Evolutionary conservation across 2,113 vertebrate species (phyloP).

Genomic region (Galeopterus variegatus): DNA sequence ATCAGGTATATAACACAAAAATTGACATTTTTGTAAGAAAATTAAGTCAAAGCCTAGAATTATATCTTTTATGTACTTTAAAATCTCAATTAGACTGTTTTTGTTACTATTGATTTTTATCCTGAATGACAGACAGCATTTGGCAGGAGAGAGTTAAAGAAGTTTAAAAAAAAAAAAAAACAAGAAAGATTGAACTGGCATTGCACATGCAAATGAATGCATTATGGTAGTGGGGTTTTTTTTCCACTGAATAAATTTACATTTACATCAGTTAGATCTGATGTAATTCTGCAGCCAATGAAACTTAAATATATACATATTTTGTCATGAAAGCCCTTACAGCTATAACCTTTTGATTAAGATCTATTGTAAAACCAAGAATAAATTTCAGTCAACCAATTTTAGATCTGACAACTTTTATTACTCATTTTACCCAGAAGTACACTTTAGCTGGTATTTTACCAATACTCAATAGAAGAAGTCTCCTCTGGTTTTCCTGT

Average conservation of each 20-base stretch:
- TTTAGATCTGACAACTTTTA: slow-evolving; percentile 72
- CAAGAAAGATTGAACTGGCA: slow-evolving; percentile 67
- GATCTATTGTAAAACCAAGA: slow-evolving; percentile 81
- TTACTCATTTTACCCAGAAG: slow-evolving; percentile 74
- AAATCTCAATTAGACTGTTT: slow-evolving; percentile 70
- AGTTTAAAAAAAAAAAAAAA: neutral
- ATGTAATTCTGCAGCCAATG: slow-evolving; percentile 80
- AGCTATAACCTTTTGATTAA: slow-evolving; percentile 77
- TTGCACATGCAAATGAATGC: slow-evolving; percentile 83
- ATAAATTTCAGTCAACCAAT: slow-evolving; percentile 74
- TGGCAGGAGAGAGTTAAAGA: slow-evolving; percentile 81
- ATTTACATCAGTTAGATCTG: slow-evolving; percentile 75
- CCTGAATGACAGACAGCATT: slow-evolving; percentile 70
- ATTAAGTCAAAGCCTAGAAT: slow-evolving; percentile 56
- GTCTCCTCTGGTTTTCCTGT: slow-evolving; percentile 64
- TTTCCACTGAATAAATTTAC: slow-evolving; percentile 80
- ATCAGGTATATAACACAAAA: neutral
- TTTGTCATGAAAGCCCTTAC: slow-evolving; percentile 79
- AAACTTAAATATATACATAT: slow-evolving; percentile 79
- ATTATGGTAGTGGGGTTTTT: slow-evolving; percentile 69
- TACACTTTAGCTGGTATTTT: slow-evolving; percentile 73
- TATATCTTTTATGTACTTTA: slow-evolving; percentile 69
- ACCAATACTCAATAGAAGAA: slow-evolving; percentile 60
- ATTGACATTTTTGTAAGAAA: slow-evolving; percentile 56
- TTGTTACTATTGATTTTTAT: slow-evolving; percentile 54